These are phyloP conservation scores for Lipotes vexillifer DNA, from an alignment of 2,113 vertebrate species.

Conservation along the genomic window DNA sequence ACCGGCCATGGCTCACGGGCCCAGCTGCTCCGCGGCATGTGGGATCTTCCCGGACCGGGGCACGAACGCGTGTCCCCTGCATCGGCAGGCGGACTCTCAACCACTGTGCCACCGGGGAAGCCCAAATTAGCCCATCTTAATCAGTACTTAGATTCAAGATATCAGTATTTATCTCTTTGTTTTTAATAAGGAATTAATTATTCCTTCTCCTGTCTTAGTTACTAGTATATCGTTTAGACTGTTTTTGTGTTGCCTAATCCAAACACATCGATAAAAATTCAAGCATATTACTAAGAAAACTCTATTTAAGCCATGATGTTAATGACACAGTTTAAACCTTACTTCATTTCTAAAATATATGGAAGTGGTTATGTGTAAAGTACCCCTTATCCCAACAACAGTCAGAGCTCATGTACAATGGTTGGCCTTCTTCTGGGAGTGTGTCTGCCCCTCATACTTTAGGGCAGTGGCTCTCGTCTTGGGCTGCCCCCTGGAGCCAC, in stretches of 20 bases:
- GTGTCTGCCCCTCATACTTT: not conserved
- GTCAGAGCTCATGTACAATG: not conserved
- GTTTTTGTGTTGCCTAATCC: not conserved
- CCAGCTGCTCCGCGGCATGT: rapidly evolving
- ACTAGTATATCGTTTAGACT: not conserved
- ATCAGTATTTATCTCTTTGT: not conserved
- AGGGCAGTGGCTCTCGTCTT: not conserved
- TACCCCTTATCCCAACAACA: not conserved
- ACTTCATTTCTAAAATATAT: not conserved
- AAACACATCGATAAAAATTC: not conserved
- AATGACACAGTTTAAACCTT: not conserved
- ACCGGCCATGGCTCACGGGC: too few relatives aligned
- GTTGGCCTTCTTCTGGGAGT: not conserved
- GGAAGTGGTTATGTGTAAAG: not conserved
- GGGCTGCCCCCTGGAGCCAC: not conserved
- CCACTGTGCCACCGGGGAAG: too few relatives aligned
- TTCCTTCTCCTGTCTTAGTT: not conserved
- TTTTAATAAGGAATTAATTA: not conserved
- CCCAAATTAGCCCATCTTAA: not conserved
- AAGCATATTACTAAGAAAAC: not conserved
- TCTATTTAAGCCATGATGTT: not conserved
- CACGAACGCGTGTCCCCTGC: too few relatives aligned
- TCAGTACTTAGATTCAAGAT: not conserved
- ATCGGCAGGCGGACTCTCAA: too few relatives aligned
- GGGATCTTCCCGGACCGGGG: too few relatives aligned